Percentiles rank a stretch among this genome's conserved stretches.
Evolutionary conservation across 2,888 invertebrate species (phyloP).

Genomic region (Dryadula phaetusa): DNA sequence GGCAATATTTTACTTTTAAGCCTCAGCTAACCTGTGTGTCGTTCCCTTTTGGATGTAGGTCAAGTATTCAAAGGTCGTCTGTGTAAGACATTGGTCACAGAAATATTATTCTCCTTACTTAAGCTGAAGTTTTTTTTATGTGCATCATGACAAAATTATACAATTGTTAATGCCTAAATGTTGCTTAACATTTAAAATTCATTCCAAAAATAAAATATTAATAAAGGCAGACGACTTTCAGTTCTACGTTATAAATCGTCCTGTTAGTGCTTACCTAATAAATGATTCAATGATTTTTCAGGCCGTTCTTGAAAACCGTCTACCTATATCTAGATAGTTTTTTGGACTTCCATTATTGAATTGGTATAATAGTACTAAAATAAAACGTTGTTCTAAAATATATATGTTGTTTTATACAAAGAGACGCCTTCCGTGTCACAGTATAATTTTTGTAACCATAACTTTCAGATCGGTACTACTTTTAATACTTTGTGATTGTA

Average conservation of each 20-base stretch:
- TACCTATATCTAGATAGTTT: slow-evolving; percentile 1
- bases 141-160: neutral
- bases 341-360: neutral
- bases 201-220: slow-evolving; percentile 18
- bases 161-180: neutral
- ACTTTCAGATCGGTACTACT: slow-evolving; percentile 18
- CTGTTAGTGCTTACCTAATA: slow-evolving; percentile 1
- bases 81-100: slow-evolving; percentile 35
- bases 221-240: slow-evolving; percentile 8
- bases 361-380: neutral
- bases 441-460: slow-evolving; percentile 24
- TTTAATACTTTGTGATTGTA: slow-evolving; percentile 18
- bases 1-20: slow-evolving; percentile 22
- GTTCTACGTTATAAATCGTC: slow-evolving; percentile 8
- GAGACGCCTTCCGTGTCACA: slow-evolving; percentile 19
- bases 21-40: slow-evolving; percentile 20
- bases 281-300: slow-evolving; percentile 16
- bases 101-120: slow-evolving; percentile 28
- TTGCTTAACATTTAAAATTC: neutral
- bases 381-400: neutral
- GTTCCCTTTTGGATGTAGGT: slow-evolving; percentile 37
- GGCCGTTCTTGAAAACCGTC: neutral
- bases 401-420: slow-evolving; percentile 15
- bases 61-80: slow-evolving; percentile 35
- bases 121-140: neutral